phyloP scores from a whole-genome alignment of 1,140 invertebrate species.

The Lasaia peninsularis region DNA sequence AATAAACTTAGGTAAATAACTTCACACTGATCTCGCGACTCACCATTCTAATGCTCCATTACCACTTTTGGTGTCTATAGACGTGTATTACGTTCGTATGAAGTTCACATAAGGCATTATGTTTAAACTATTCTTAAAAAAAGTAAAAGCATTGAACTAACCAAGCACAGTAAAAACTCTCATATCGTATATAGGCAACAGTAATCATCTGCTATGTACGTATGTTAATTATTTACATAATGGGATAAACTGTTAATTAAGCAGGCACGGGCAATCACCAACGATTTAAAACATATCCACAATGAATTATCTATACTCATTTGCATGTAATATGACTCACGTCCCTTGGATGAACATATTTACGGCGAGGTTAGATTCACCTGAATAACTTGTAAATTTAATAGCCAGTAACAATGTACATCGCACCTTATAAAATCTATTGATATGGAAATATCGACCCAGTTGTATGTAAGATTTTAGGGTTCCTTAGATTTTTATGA shows the following conservation, averaged over 20 bases:
- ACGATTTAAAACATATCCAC: conserved; percentile 31
- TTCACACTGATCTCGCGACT: no score
- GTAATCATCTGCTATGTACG: conserved; percentile 1
- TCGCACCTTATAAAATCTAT: conserved; percentile 5
- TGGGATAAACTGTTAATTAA: conserved; percentile 23
- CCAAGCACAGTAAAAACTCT: neutral
- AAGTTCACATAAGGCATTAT: no score
- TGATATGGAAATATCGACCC: conserved; percentile 7
- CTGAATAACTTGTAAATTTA: conserved; percentile 24
- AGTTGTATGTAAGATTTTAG: neutral
- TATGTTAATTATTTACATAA: conserved; percentile 13
- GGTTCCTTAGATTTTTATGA: neutral
- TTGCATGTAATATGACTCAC: conserved; percentile 17
- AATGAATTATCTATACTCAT: conserved; percentile 21
- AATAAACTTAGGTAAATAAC: no score
- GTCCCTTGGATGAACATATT: conserved; percentile 12
- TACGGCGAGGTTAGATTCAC: conserved; percentile 23
- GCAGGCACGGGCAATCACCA: conserved; percentile 24
- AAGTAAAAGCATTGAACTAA: neutral
- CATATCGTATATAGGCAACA: neutral
- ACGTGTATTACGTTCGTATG: no score
- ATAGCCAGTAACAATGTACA: conserved; percentile 13
- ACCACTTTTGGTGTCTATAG: no score
- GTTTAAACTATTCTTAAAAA: neutral
- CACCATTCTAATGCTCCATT: no score